These are phyloP conservation scores for western clawed frog (Xenopus tropicalis) DNA, from an alignment of 2,113 vertebrate species.

Conservation along the genomic window DNA sequence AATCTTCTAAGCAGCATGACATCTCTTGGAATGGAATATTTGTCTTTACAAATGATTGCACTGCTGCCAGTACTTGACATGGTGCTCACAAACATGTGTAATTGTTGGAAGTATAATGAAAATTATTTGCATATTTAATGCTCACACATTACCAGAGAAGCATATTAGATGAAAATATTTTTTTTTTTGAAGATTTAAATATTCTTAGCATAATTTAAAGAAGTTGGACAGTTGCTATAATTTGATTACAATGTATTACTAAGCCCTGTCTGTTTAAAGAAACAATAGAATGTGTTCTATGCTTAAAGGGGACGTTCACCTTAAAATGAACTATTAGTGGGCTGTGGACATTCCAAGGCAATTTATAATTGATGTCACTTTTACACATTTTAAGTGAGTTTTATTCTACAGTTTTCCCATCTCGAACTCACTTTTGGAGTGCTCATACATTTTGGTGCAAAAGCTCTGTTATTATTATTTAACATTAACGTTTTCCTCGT, in stretches of 20 bases:
- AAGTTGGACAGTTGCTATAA: conserved; percentile 61
- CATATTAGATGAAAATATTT: conserved; percentile 68
- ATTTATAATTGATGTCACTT: no score
- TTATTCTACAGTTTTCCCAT: no score
- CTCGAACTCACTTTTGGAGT: no score
- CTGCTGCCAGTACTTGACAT: conserved; percentile 78
- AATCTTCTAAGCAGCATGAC: conserved; percentile 91
- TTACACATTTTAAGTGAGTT: no score
- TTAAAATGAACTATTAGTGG: no score
- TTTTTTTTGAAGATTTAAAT: conserved; percentile 66
- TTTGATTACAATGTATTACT: conserved; percentile 46
- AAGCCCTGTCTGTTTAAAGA: conserved; percentile 26
- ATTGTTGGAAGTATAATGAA: conserved; percentile 80
- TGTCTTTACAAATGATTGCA: conserved; percentile 78
- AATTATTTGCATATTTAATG: conserved; percentile 85
- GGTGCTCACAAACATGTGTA: conserved; percentile 79
- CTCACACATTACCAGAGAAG: conserved; percentile 75
- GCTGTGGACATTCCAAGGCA: no score
- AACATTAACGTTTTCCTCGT: no score
- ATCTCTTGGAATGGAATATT: conserved; percentile 93
- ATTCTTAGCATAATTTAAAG: conserved; percentile 58
- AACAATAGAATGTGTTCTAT: no score
- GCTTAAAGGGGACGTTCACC: no score
- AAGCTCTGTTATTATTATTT: no score
- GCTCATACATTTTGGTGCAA: no score